Evolutionary conservation across 2,113 vertebrate species (phyloP).

Genomic region (Petromus typicus): DNA sequence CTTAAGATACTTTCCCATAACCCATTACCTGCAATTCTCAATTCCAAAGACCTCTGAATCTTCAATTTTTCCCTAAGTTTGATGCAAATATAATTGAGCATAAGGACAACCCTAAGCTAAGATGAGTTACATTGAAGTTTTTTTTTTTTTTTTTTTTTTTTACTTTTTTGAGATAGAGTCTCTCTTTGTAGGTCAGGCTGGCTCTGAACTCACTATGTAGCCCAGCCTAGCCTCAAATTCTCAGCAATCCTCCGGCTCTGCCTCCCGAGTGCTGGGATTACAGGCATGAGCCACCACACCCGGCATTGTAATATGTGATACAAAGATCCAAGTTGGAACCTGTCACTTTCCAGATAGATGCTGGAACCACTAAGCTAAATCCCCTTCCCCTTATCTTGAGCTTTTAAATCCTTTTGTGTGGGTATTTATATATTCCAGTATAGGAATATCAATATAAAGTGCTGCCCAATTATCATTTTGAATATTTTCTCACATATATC

Average conservation of each 20-base stretch:
- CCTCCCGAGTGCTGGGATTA: too few species aligned
- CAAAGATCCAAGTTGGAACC: too few species aligned
- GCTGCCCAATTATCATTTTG: background rate
- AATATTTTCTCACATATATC: background rate
- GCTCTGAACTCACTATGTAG: too few species aligned
- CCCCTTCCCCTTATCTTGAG: background rate
- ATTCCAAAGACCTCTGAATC: background rate
- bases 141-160: background rate
- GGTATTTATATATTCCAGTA: slow-evolving; percentile 39
- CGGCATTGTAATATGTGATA: too few species aligned
- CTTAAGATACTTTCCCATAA: background rate
- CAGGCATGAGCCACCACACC: too few species aligned
- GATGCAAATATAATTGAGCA: slow-evolving; percentile 16
- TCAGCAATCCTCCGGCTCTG: too few species aligned
- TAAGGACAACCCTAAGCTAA: background rate
- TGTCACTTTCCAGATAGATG: too few species aligned
- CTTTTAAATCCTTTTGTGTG: slow-evolving; percentile 11
- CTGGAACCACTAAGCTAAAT: too few species aligned
- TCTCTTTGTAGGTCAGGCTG: too few species aligned
- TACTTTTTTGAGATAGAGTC: too few species aligned
- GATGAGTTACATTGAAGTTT: background rate
- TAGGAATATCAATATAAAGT: background rate
- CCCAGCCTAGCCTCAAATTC: too few species aligned
- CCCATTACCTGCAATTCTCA: background rate
- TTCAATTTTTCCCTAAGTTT: background rate